Conservation (phyloP, 2,113 vertebrate genomes). For the Arenaria interpres region DNA sequence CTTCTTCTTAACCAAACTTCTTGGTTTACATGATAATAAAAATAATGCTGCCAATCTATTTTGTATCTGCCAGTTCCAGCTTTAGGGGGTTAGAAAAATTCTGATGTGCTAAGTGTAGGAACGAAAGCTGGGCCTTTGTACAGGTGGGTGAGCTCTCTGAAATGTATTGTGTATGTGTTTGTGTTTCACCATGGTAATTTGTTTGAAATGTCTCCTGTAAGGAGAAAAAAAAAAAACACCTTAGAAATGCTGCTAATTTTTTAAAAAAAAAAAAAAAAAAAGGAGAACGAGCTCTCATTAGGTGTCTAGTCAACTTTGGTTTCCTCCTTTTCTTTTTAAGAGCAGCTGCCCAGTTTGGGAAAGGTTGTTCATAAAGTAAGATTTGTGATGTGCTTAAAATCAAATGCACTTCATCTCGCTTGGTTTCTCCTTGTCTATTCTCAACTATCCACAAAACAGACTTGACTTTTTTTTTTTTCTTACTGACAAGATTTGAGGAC, state of each 20-base stretch:
- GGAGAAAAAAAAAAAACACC: background rate
- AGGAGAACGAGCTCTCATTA: background rate
- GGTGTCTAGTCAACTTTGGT: background rate
- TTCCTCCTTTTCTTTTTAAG: background rate
- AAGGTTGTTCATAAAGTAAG: background rate
- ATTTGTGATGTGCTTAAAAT: background rate
- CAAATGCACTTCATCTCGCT: background rate
- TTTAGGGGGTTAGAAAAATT: background rate
- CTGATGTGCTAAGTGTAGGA: background rate
- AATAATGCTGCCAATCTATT: background rate
- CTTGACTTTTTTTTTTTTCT: background rate
- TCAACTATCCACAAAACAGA: background rate
- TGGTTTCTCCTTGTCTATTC: background rate
- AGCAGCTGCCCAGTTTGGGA: background rate
- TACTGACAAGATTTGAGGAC: background rate
- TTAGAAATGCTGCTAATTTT: background rate
- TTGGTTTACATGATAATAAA: background rate
- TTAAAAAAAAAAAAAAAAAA: background rate
- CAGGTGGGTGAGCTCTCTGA: background rate
- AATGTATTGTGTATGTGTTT: background rate
- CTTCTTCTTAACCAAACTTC: background rate
- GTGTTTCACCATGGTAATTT: background rate
- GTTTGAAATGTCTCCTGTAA: background rate
- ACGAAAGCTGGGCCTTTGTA: background rate
- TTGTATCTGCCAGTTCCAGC: background rate